Base-by-base conservation (phyloP, 2,113 vertebrate genomes). In the Mus spicilegus region DNA sequence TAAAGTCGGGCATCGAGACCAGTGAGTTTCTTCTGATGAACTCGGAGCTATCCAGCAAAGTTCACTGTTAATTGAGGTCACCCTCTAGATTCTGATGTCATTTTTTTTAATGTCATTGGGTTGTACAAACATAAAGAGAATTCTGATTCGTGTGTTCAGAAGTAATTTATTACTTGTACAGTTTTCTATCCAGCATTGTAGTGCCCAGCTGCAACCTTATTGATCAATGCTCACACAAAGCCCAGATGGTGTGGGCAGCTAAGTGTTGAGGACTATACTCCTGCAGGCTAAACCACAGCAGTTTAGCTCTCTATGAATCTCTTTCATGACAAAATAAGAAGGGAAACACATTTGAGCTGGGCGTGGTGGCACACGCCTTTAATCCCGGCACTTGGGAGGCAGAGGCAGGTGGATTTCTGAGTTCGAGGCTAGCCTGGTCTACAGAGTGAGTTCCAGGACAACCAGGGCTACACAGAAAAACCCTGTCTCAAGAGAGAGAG, bases 1-100 rank as follows among this genome's bases (percentile, higher is more conserved):
- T 89, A 70, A 89, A 94, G 46, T 70, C 36, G 46, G n/a, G 20
- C 49, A 76, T 3, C 87, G 17, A 96, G 39, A 95, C 24, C 56
- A 86, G 26, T 49, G 51, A 93, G 22, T 16, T 46, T 95, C 33
- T 97, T 89, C 54, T 94, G 28, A 90, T 75, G 61, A 97, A 75
- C 42, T 80, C 56, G 51, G 1, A 89, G 86, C 58, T 85, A 13
- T 90, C 33, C 12, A 81, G 0, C n/a, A n/a, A 63, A 33, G 13
- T n/a, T 76, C 49, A 76, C 36, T 20, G 9, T 82, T 73, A 22
- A 67, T 26, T 92, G 91, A 94, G 88, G 90, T 90, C 46, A 39
- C n/a, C 61, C 39, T 89, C 9, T 22, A 72, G 49, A 63, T 82
- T 91, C 39, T 24, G 28, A 39, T 72, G 36, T 73, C 20, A 58